These are phyloP conservation scores for Ammospiza nelsoni DNA, from an alignment of 2,113 vertebrate genomes.

Conservation along the genomic window DNA sequence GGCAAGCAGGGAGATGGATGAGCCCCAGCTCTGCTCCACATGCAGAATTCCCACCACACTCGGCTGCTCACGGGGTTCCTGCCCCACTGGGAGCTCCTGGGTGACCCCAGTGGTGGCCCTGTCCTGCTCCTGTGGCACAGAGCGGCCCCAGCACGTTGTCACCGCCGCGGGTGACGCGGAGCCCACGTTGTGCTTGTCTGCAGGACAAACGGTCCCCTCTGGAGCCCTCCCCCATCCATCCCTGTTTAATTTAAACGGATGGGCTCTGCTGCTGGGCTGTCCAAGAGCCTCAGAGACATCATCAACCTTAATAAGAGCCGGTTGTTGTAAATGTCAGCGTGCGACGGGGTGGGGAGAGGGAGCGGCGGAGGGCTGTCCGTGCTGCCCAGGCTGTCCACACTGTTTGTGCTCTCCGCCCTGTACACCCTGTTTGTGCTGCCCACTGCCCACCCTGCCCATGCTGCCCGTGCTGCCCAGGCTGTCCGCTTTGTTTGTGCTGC, in stretches of 20 bases:
- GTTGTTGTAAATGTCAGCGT: slow-evolving; percentile 4
- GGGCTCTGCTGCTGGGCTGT: slow-evolving; percentile 21
- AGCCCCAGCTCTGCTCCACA: background rate
- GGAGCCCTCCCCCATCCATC: background rate
- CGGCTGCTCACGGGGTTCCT: fast-evolving
- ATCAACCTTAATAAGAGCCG: slow-evolving; percentile 34
- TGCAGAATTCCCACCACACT: background rate
- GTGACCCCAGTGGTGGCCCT: background rate
- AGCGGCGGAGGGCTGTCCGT: fast-evolving
- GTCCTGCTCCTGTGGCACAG: fast-evolving
- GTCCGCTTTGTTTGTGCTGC: too few species aligned
- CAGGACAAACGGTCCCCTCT: background rate
- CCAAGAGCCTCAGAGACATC: slow-evolving; percentile 38
- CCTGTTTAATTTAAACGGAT: slow-evolving; percentile 50
- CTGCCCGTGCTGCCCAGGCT: too few species aligned
- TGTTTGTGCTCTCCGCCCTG: background rate
- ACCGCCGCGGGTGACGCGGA: background rate
- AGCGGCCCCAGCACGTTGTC: background rate
- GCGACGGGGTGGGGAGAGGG: background rate
- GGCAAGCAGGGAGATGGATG: slow-evolving; percentile 50
- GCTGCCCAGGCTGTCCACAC: too few species aligned
- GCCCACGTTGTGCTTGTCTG: background rate
- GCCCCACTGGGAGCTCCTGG: background rate
- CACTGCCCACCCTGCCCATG: too few species aligned
- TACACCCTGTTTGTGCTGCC: too few species aligned